These are phyloP conservation scores for Rhingia rostrata DNA, from an alignment of 2,888 invertebrate species.

Conservation along the genomic window DNA sequence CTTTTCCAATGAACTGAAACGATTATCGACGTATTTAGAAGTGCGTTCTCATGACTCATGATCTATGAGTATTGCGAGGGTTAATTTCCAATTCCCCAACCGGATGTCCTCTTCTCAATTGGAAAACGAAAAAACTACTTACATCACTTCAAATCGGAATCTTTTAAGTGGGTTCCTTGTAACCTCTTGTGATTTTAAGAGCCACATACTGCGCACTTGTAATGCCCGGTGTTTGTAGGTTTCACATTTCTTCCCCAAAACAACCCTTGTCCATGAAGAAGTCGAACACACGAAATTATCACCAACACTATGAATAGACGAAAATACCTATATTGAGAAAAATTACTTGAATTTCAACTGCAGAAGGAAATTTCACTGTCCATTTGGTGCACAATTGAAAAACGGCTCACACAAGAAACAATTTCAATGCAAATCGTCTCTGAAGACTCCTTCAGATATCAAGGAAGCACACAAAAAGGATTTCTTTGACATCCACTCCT, in stretches of 20 bases:
- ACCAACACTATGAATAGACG: too few species aligned
- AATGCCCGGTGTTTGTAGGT: slow-evolving; percentile 9
- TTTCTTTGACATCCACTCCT: slow-evolving; percentile 34
- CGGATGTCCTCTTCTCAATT: slow-evolving; percentile 38
- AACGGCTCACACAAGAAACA: background rate
- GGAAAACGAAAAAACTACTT: background rate
- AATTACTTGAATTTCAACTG: too few species aligned
- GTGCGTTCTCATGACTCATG: background rate
- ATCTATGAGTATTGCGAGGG: slow-evolving; percentile 12
- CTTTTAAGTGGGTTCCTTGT: background rate
- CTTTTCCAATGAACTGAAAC: too few species aligned
- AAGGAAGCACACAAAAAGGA: background rate
- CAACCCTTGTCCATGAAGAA: too few species aligned
- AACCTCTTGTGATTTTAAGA: slow-evolving; percentile 25
- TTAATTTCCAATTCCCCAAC: background rate
- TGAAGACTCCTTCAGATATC: background rate
- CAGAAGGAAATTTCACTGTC: too few species aligned
- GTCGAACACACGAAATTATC: background rate
- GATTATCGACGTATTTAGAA: too few species aligned
- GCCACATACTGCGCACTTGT: slow-evolving; percentile 25
- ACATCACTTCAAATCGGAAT: slow-evolving; percentile 2
- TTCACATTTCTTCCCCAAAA: slow-evolving; percentile 1
- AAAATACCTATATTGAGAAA: too few species aligned
- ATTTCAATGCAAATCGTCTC: slow-evolving; percentile 19
- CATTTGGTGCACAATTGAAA: background rate